These are phyloP conservation scores for Cottus gobio DNA, from an alignment of 2,113 vertebrate genomes.

Conservation along the genomic window DNA sequence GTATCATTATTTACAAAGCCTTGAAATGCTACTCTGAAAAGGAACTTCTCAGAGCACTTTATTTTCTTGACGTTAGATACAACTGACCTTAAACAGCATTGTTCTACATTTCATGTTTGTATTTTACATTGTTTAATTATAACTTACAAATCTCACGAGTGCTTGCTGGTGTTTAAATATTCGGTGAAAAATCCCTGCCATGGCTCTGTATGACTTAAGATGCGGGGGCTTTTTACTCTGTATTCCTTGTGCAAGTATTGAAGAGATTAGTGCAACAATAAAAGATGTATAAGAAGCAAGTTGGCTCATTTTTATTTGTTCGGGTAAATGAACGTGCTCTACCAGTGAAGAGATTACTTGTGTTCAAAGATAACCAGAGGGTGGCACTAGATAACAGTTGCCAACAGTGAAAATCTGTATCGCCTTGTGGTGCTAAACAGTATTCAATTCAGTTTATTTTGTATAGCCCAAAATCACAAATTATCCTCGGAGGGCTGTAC, in stretches of 20 bases:
- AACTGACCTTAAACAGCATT: constrained; percentile 29
- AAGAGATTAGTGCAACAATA: constrained; percentile 70
- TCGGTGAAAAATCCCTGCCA: constrained; percentile 45
- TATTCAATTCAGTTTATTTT: no score
- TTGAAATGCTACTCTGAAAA: constrained; percentile 41
- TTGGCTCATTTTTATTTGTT: constrained; percentile 15
- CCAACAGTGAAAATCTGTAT: no score
- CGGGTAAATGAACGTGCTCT: background rate
- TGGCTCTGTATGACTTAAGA: constrained; percentile 20
- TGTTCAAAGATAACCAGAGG: background rate
- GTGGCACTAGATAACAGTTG: no score
- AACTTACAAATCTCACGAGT: constrained; percentile 56
- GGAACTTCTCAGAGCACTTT: constrained; percentile 23
- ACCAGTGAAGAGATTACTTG: background rate
- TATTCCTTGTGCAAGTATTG: constrained; percentile 59
- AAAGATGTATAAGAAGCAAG: constrained; percentile 54
- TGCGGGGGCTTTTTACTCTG: constrained; percentile 56
- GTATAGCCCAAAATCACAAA: no score
- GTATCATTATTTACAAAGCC: constrained; percentile 7
- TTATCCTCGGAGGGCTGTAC: no score
- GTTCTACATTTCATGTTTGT: constrained; percentile 59
- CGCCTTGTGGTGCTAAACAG: no score
- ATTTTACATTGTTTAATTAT: constrained; percentile 68
- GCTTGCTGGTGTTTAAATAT: constrained; percentile 68
- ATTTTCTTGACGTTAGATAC: constrained; percentile 13